Percentiles rank a stretch among this genome's conserved stretches.
Evolutionary conservation across 2,888 invertebrate genomes (phyloP).

Genomic region (Aphodius granarius): DNA sequence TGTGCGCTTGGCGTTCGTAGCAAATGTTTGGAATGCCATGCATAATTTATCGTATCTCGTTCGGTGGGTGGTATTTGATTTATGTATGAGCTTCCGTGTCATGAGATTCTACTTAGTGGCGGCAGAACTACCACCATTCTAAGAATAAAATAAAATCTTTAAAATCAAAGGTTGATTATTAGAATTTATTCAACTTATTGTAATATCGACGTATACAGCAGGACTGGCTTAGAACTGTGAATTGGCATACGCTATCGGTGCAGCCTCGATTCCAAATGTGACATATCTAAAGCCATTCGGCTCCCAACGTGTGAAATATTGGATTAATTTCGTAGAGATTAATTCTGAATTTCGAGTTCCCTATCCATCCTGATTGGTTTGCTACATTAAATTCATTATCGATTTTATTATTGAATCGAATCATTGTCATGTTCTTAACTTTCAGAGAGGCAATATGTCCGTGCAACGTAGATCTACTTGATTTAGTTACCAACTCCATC

Average conservation of each 20-base stretch:
- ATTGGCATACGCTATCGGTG: neutral
- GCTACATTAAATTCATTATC: neutral
- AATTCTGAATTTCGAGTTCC: neutral
- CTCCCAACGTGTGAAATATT: neutral
- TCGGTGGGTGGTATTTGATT: neutral
- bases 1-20: neutral
- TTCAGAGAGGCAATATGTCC: too few species aligned
- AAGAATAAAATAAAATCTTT: too few species aligned
- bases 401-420: neutral
- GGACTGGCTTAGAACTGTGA: neutral
- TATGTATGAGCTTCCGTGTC: neutral
- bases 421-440: neutral
- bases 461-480: too few species aligned
- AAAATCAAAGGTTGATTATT: too few species aligned
- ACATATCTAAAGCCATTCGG: neutral
- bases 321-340: neutral
- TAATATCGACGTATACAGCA: neutral
- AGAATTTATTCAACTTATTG: neutral
- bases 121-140: too few species aligned
- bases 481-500: too few species aligned
- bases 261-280: neutral
- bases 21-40: neutral
- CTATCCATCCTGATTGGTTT: neutral
- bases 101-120: neutral
- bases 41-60: constrained; percentile 5